phyloP scores from a whole-genome alignment of 2,797 vertebrate genomes.

The Tangara arthus region DNA sequence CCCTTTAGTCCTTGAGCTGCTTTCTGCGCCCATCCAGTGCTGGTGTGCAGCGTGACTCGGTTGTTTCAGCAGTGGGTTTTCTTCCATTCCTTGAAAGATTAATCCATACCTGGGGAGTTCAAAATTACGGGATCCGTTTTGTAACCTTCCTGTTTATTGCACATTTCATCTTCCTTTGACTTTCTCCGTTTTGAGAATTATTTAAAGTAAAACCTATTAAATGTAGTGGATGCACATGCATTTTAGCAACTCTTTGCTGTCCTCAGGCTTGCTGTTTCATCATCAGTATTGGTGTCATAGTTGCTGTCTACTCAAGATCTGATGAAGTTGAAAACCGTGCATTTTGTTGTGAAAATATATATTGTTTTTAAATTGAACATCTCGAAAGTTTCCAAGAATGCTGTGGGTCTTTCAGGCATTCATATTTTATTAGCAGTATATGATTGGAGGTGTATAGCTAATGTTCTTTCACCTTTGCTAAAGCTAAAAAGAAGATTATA shows the following conservation, averaged over 20 bases:
- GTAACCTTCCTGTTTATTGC: no score
- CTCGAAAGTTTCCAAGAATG: background rate
- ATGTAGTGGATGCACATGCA: background rate
- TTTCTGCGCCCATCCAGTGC: fast-evolving
- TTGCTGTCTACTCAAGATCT: background rate
- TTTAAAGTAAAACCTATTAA: background rate
- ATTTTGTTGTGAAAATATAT: background rate
- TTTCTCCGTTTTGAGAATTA: background rate
- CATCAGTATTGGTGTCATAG: background rate
- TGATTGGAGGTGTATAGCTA: background rate
- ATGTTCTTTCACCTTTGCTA: background rate
- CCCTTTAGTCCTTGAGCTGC: background rate
- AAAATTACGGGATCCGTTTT: background rate
- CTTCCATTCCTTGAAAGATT: no score
- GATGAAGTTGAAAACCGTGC: background rate
- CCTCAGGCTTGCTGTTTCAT: background rate
- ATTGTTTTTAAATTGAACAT: background rate
- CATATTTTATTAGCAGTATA: background rate
- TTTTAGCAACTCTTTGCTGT: background rate
- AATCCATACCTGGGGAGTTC: fast-evolving
- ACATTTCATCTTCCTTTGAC: background rate
- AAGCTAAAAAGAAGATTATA: background rate
- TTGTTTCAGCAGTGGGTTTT: background rate
- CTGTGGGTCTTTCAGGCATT: background rate
- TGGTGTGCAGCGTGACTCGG: fast-evolving